Evolutionary conservation across 1,140 invertebrate genomes (phyloP).

Genomic region (Zelostemma sp.): DNA sequence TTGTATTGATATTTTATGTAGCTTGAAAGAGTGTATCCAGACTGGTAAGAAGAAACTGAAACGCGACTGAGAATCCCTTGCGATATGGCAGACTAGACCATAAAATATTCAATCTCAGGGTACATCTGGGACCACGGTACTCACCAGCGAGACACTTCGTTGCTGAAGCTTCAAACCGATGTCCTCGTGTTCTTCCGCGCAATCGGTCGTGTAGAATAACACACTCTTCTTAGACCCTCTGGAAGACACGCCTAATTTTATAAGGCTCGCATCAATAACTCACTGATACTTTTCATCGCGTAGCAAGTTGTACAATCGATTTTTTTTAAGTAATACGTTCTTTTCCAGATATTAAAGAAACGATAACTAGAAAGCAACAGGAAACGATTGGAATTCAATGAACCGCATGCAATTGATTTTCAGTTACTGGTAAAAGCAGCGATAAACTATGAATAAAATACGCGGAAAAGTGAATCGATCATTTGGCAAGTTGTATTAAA

Average conservation of each 20-base stretch:
- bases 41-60: too few relatives aligned
- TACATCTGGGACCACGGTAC: slow-evolving; percentile 7
- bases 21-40: neutral
- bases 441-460: too few relatives aligned
- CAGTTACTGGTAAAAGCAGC: too few relatives aligned
- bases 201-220: slow-evolving; percentile 65
- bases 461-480: too few relatives aligned
- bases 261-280: slow-evolving; percentile 6
- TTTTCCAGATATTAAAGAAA: too few relatives aligned
- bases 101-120: slow-evolving; percentile 15
- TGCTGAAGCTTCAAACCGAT: slow-evolving; percentile 58
- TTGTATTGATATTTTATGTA: neutral
- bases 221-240: slow-evolving; percentile 65
- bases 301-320: too few relatives aligned
- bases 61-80: slow-evolving; percentile 13
- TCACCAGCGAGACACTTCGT: slow-evolving; percentile 63
- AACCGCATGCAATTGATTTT: too few relatives aligned
- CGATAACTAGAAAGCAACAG: too few relatives aligned
- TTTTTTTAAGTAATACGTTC: too few relatives aligned
- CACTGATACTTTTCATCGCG: too few relatives aligned
- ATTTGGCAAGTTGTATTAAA: too few relatives aligned
- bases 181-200: slow-evolving; percentile 63
- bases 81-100: neutral
- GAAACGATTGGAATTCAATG: too few relatives aligned
- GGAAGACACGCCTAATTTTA: slow-evolving; percentile 47